Conservation (phyloP, 2,888 invertebrate genomes). For the Galeopsomyia nigrocyanea region DNA sequence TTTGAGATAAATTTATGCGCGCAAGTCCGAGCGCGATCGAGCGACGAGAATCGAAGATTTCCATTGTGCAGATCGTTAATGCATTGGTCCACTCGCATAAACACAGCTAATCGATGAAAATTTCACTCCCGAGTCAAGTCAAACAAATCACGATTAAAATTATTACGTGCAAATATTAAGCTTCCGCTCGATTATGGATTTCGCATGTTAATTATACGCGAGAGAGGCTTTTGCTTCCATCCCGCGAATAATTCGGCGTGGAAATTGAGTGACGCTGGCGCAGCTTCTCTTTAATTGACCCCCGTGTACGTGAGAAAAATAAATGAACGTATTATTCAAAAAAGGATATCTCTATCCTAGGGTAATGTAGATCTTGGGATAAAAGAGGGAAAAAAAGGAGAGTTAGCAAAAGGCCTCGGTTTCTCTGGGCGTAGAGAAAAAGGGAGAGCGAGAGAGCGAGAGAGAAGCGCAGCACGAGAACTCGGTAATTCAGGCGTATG, state of each 20-base stretch:
- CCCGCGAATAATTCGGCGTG: constrained; percentile 36
- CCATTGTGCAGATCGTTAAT: constrained; percentile 1
- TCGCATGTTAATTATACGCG: constrained; percentile 12
- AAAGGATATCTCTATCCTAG: constrained; percentile 46
- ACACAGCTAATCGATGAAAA: constrained; percentile 28
- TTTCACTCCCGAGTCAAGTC: background rate
- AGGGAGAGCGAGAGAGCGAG: constrained; percentile 41
- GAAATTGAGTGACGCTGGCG: constrained; percentile 24
- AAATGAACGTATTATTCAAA: constrained; percentile 65
- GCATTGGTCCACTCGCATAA: constrained; percentile 17
- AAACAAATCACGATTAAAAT: constrained; percentile 19
- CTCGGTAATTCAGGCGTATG: constrained; percentile 65
- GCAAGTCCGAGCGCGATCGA: background rate
- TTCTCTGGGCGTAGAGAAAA: constrained; percentile 10
- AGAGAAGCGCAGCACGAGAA: constrained; percentile 51
- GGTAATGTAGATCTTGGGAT: constrained; percentile 60
- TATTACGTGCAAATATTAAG: constrained; percentile 16
- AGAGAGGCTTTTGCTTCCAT: background rate
- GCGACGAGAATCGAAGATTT: background rate
- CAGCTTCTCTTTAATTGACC: constrained; percentile 58
- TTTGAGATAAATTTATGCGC: constrained; percentile 28
- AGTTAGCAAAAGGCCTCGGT: constrained; percentile 27
- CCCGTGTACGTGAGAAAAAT: constrained; percentile 62
- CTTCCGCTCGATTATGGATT: constrained; percentile 25
- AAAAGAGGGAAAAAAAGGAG: constrained; percentile 44